phyloP scores from a whole-genome alignment of 2,888 invertebrate genomes.

The Callyntrura sp. region DNA sequence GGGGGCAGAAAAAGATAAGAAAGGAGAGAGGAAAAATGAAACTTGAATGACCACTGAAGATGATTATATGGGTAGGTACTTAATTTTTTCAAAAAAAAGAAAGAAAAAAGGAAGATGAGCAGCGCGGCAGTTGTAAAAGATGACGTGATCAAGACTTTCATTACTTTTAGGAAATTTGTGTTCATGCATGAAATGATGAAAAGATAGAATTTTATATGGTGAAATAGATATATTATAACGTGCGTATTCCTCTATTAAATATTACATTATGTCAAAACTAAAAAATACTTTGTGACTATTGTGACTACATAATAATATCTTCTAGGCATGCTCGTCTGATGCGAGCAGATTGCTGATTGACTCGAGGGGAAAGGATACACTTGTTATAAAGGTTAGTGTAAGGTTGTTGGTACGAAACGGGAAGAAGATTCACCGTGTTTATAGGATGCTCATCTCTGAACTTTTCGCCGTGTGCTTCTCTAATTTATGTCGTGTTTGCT shows the following conservation, averaged over 20 bases:
- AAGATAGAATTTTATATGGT: background rate
- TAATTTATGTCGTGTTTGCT: slow-evolving; percentile 4
- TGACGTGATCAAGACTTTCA: slow-evolving; percentile 49
- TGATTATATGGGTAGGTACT: slow-evolving; percentile 50
- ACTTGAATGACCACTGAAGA: slow-evolving; percentile 67
- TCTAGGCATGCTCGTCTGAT: background rate
- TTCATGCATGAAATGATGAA: slow-evolving; percentile 58
- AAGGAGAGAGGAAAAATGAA: slow-evolving; percentile 63
- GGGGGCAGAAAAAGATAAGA: background rate
- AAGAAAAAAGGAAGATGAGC: slow-evolving; percentile 52
- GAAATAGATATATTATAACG: background rate
- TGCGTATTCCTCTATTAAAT: background rate
- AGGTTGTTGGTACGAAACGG: no score
- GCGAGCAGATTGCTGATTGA: slow-evolving; percentile 22
- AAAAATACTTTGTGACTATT: background rate
- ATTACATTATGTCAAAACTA: background rate
- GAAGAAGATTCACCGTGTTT: slow-evolving; percentile 54
- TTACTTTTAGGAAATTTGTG: slow-evolving; percentile 52
- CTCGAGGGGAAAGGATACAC: slow-evolving; percentile 37
- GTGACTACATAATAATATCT: slow-evolving; percentile 7
- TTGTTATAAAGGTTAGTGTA: slow-evolving; percentile 30
- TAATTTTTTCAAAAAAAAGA: background rate
- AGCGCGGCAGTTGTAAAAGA: background rate
- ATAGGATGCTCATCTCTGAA: background rate
- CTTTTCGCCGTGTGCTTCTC: background rate